A percentile compares a stretch with the other conserved stretches of the same genome.
These are phyloP conservation scores for Drosophila sp. DNA, from an alignment of 1,140 invertebrate species.

Conservation along the genomic window DNA sequence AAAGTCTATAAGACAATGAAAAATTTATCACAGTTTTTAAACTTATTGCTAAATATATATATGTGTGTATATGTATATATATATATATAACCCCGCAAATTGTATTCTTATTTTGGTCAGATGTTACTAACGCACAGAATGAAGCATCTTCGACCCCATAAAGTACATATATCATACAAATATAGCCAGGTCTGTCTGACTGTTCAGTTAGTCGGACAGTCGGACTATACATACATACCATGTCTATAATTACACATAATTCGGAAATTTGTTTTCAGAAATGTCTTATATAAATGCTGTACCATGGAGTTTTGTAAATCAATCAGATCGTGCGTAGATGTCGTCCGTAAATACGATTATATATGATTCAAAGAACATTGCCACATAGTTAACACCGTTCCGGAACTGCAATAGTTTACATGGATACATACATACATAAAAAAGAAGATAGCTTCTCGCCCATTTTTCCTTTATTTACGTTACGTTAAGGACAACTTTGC, in stretches of 20 bases:
- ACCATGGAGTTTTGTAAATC: background rate
- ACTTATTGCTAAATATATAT: slow-evolving; percentile 57
- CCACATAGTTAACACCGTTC: background rate
- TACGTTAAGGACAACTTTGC: slow-evolving; percentile 42
- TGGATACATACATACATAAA: background rate
- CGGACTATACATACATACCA: too few species aligned
- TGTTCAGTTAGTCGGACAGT: too few species aligned
- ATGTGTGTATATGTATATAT: background rate
- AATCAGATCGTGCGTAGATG: background rate
- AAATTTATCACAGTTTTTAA: slow-evolving; percentile 80
- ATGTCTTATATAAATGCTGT: background rate
- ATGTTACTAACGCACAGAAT: slow-evolving; percentile 4
- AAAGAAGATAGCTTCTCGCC: background rate
- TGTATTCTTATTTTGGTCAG: background rate
- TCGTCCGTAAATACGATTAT: background rate
- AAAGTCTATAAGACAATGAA: slow-evolving; percentile 76
- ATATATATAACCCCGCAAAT: background rate
- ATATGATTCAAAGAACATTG: too few species aligned
- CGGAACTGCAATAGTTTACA: background rate
- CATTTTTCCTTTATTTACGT: slow-evolving; percentile 44
- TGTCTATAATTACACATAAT: background rate
- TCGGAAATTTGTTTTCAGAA: background rate
- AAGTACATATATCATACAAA: background rate
- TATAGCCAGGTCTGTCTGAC: background rate
- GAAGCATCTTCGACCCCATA: background rate